Evolutionary conservation across 2,888 invertebrate genomes (phyloP).

Genomic region (Beris chalybata): DNA sequence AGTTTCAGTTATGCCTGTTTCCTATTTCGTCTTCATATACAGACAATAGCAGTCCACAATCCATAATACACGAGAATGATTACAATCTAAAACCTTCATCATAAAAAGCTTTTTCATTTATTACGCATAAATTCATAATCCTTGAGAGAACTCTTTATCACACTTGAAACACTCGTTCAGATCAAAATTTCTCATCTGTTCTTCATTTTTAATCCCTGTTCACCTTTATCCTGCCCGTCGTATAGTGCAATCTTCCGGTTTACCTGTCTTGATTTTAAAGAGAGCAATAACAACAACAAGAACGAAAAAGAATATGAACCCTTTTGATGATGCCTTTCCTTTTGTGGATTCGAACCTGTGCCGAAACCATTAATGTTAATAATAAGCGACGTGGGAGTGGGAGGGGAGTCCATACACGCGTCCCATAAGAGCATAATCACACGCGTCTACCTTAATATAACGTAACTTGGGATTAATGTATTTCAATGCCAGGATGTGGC

Average conservation of each 20-base stretch:
- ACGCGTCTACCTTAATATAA: conserved; percentile 30
- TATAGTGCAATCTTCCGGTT: conserved; percentile 30
- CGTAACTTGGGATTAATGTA: conserved; percentile 31
- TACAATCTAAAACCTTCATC: conserved; percentile 8
- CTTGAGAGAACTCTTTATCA: conserved; percentile 37
- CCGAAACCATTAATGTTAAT: conserved; percentile 37
- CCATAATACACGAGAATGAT: no score
- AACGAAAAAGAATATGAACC: conserved; percentile 14
- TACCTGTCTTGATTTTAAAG: conserved; percentile 21
- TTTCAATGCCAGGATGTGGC: conserved; percentile 30
- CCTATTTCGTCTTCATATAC: no score
- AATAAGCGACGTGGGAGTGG: conserved; percentile 33
- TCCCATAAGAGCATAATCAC: conserved; percentile 3
- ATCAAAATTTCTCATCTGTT: conserved; percentile 33
- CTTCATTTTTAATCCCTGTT: neutral
- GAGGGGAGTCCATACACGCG: conserved; percentile 25
- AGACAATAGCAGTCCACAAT: no score
- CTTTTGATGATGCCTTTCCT: conserved; percentile 34
- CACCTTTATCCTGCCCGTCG: conserved; percentile 26
- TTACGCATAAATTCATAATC: conserved; percentile 33
- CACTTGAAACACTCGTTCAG: conserved; percentile 37
- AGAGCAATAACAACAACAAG: neutral
- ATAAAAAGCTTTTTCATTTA: conserved; percentile 31
- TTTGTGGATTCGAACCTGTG: conserved; percentile 16
- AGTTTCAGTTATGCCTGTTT: no score